Evolutionary conservation across 2,888 invertebrate genomes (phyloP), one percentile per base, ranked within the genome.

Genomic region (Chaitophorus viminalis): DNA sequence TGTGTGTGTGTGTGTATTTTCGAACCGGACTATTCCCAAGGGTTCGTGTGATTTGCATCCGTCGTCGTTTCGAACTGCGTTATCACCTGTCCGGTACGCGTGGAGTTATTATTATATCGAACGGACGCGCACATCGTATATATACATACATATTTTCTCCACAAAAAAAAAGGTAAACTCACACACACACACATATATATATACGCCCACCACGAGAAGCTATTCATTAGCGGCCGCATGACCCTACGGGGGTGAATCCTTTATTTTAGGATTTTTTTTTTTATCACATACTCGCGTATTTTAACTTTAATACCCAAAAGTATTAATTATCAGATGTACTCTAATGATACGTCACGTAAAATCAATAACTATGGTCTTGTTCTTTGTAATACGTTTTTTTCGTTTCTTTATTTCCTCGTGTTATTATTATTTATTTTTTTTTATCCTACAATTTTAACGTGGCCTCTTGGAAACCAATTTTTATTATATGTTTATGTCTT

Each of bases 261-360:
- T 74, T 81, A 29, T 3, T 70, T 29, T 70, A 14, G 46, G 46
- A 14, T 14, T 70, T 82, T 46, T 81, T 65, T 29, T 75, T 60
- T 60, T 33, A 60, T 72, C 33, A 25, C 33, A 25, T 52, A 54
- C 18, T 4, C 6, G 17, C 18, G 33, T 72, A 72, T 31, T 72
- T 29, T 3, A 39, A 9, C 21, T 82, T 21, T 39, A 36, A 60
- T 60, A 60, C 75, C 21, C 76, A 0, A 86, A 72, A 86, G 86
- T 86, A 86, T 86, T 86, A 86, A 86, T 86, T 79, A 86, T 36
- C 86, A 54, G 78, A 70, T 33, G 78, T 29, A 46, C 52, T 54
- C 33, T 86, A 86, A 86, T 86, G 86, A 86, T 86, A 86, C 52
- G 78, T 76, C 85, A 52, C 85, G 86, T 76, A 68, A 39, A 77